These are phyloP conservation scores for Grapholita molesta DNA, from an alignment of 1,140 invertebrate species.

Conservation along the genomic window DNA sequence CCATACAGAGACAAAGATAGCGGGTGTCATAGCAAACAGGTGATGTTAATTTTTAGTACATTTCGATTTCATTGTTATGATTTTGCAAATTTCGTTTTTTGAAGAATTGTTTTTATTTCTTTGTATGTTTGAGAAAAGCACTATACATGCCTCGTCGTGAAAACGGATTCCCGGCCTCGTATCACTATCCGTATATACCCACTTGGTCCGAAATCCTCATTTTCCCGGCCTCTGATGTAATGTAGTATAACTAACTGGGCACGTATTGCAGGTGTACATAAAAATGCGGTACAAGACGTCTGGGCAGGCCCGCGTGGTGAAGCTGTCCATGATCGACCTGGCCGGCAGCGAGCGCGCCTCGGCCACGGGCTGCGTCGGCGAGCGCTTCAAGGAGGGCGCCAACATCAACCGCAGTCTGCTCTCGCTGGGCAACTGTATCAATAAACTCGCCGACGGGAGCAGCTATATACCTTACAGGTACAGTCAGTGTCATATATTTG, in stretches of 20 bases:
- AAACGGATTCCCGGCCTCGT: no score
- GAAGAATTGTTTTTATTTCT: no score
- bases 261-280: constrained; percentile 79
- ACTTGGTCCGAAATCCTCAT: no score
- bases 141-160: no score
- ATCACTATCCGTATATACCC: no score
- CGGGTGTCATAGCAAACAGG: no score
- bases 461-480: constrained; percentile 91
- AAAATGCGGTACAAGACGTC: constrained; percentile 82
- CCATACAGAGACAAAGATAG: no score
- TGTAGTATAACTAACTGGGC: not conserved
- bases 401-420: constrained; percentile 96
- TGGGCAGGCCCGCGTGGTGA: constrained; percentile 83
- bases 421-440: constrained; percentile 97
- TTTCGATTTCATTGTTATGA: no score
- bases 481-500: constrained; percentile 27
- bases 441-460: constrained; percentile 89
- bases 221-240: no score
- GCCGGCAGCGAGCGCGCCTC: constrained; percentile 95
- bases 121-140: no score
- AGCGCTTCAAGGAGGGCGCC: constrained; percentile 93
- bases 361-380: constrained; percentile 87
- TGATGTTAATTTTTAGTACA: no score
- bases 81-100: no score
- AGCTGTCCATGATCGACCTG: constrained; percentile 96